phyloP scores from a whole-genome alignment of 2,888 invertebrate species.

The Phyllotreta striolata region DNA sequence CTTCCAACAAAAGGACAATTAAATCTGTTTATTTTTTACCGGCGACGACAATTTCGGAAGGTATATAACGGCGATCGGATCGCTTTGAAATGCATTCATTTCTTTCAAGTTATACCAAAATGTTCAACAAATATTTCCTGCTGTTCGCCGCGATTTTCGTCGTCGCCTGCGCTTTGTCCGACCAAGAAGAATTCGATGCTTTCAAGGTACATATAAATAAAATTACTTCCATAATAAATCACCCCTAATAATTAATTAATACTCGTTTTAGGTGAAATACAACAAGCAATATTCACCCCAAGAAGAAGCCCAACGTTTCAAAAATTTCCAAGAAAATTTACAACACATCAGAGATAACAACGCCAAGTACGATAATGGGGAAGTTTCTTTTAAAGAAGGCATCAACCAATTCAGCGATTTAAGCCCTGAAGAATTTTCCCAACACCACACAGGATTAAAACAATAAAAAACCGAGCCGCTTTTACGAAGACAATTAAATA shows the following conservation, averaged over 20 bases:
- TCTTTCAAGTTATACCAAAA: conserved; percentile 1
- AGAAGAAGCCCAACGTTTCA: conserved; percentile 19
- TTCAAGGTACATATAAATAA: conserved; percentile 12
- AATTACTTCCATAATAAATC: neutral
- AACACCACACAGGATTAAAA: too few relatives aligned
- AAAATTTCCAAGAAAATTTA: conserved; percentile 11
- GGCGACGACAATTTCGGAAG: too few relatives aligned
- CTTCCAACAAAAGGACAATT: conserved; percentile 7
- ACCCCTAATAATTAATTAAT: conserved; percentile 11
- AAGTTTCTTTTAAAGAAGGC: conserved; percentile 20
- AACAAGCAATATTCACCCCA: conserved; percentile 11
- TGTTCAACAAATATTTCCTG: conserved; percentile 11
- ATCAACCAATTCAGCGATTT: conserved; percentile 31
- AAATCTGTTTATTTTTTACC: neutral
- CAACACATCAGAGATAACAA: conserved; percentile 17
- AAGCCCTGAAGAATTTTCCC: conserved; percentile 9
- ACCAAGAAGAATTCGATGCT: conserved; percentile 15
- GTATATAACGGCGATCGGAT: too few relatives aligned
- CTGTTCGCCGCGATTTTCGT: conserved; percentile 3
- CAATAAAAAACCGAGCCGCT: too few relatives aligned
- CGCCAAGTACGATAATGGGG: conserved; percentile 10
- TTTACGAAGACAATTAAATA: too few relatives aligned
- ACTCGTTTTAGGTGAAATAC: conserved; percentile 21
- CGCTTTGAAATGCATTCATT: too few relatives aligned
- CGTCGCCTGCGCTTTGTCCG: conserved; percentile 9